These are phyloP conservation scores for Cottoperca gobio DNA, from an alignment of 2,797 vertebrate genomes.

Conservation along the genomic window DNA sequence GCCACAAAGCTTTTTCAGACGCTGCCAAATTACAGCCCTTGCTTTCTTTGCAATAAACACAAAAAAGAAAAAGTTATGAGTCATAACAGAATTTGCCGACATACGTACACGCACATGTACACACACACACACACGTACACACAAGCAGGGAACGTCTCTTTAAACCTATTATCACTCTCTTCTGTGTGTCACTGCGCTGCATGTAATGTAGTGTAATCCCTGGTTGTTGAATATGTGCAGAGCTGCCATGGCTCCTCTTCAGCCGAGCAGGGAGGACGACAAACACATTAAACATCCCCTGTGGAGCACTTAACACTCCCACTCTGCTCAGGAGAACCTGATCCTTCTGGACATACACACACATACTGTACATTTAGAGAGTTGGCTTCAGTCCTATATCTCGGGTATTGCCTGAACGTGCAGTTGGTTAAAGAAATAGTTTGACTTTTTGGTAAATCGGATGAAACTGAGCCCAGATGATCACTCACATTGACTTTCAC, in stretches of 20 bases:
- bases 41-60: constrained; percentile 38
- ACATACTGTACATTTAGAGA: constrained; percentile 17
- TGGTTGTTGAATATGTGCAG: constrained; percentile 59
- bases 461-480: too few relatives aligned
- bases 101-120: constrained; percentile 23
- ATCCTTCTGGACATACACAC: constrained; percentile 29
- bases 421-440: background rate
- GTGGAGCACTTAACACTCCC: constrained; percentile 34
- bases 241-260: constrained; percentile 56
- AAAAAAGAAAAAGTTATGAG: constrained; percentile 48
- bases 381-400: background rate
- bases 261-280: constrained; percentile 64
- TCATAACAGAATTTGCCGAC: constrained; percentile 55
- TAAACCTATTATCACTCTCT: constrained; percentile 70
- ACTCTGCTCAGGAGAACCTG: constrained; percentile 20
- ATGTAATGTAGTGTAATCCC: constrained; percentile 70
- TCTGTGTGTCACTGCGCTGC: constrained; percentile 72
- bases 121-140: constrained; percentile 15
- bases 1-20: constrained; percentile 35
- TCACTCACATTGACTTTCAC: too few relatives aligned
- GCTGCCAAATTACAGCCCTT: constrained; percentile 56
- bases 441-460: background rate
- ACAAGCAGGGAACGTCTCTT: constrained; percentile 50
- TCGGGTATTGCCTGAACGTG: background rate
- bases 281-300: constrained; percentile 69